A percentile compares a stretch with the other conserved stretches of the same genome.
Conservation (phyloP, 1,140 invertebrate genomes). For the Trinorchestia longiramus region DNA sequence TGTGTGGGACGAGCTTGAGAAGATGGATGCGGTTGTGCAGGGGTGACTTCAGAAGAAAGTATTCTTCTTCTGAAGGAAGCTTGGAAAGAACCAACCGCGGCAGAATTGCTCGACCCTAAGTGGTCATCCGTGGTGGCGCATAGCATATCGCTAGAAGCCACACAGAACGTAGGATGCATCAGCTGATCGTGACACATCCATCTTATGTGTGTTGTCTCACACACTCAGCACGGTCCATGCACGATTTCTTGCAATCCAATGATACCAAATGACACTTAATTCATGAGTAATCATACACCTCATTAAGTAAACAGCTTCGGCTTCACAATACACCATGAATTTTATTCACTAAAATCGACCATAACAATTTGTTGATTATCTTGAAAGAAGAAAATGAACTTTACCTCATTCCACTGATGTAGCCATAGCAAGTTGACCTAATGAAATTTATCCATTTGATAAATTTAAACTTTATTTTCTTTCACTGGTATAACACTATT, state of each 20-base stretch:
- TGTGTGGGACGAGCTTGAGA: constrained; percentile 2
- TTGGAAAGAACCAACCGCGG: constrained; percentile 43
- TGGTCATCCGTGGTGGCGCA: constrained; percentile 63
- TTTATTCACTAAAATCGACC: not conserved
- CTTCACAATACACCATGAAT: not conserved
- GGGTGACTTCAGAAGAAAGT: constrained; percentile 15
- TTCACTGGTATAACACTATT: not conserved
- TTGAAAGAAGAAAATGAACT: not conserved
- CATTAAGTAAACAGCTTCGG: not conserved
- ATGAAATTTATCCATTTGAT: not conserved
- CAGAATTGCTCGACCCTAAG: constrained; percentile 58
- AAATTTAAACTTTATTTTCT: not conserved
- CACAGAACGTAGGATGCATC: constrained; percentile 52
- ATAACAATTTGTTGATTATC: too few species aligned
- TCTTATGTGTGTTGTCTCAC: not conserved
- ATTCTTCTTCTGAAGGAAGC: constrained; percentile 12
- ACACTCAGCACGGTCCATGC: not conserved
- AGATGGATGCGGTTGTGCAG: not conserved
- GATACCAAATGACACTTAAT: not conserved
- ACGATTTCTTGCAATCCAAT: not conserved
- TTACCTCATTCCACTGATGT: not conserved
- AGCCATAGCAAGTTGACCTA: not conserved
- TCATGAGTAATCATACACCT: not conserved
- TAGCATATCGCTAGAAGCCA: constrained; percentile 63
- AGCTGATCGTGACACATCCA: constrained; percentile 50